phyloP scores from a whole-genome alignment of 2,888 invertebrate species.

The Mesorhabditis sp. region DNA sequence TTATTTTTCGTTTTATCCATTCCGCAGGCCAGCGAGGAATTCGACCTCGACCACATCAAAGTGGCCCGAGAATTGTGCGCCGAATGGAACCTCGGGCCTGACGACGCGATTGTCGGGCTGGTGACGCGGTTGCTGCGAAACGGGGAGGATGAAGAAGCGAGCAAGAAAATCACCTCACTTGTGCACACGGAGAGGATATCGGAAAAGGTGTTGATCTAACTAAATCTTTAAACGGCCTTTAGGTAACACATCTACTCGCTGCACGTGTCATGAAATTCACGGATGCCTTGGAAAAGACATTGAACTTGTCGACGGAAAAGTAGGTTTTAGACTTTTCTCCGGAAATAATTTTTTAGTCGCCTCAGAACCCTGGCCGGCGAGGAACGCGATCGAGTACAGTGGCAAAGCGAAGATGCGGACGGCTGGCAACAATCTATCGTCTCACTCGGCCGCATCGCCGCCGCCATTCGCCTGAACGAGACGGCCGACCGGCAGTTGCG shows the following conservation, averaged over 20 bases:
- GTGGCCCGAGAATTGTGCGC: conserved; percentile 11
- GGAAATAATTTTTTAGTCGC: conserved; percentile 12
- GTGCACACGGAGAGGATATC: conserved; percentile 1
- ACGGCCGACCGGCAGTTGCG: background rate
- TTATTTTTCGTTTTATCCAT: too few species aligned
- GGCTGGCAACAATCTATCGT: background rate
- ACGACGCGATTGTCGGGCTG: conserved; percentile 14
- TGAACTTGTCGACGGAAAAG: too few species aligned
- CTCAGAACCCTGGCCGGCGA: conserved; percentile 25
- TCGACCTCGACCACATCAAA: conserved; percentile 28
- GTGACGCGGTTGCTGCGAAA: conserved; percentile 23
- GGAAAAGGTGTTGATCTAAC: background rate
- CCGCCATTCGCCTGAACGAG: background rate
- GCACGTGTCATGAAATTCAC: background rate
- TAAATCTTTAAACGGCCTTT: background rate
- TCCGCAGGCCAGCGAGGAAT: conserved; percentile 22
- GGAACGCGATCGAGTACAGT: conserved; percentile 27
- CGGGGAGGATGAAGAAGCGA: conserved; percentile 25
- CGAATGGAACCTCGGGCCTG: background rate
- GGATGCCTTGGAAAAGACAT: too few species aligned
- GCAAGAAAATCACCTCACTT: conserved; percentile 19
- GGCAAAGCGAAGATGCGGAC: conserved; percentile 16
- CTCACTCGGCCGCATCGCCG: background rate
- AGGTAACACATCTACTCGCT: background rate
- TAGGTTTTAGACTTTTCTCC: too few species aligned